A percentile compares a stretch with the other conserved stretches of the same genome.
Conservation (phyloP, 2,797 vertebrate genomes). For the Semotilus atromaculatus region DNA sequence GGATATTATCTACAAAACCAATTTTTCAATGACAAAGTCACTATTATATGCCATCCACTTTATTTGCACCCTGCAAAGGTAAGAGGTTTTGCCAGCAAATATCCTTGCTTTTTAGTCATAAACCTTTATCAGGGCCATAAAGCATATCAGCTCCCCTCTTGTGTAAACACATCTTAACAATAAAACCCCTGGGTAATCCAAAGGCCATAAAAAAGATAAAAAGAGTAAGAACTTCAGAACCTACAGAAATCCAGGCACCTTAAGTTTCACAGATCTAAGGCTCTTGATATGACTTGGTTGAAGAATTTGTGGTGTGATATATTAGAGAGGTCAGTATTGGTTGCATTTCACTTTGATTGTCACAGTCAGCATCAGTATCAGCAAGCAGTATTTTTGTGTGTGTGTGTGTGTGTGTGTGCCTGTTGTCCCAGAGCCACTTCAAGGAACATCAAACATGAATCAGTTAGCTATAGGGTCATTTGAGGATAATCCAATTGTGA, state of each 20-base stretch:
- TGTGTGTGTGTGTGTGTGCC: not conserved
- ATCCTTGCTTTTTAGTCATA: constrained; percentile 51
- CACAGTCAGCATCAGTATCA: constrained; percentile 1
- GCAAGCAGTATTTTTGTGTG: constrained; percentile 7
- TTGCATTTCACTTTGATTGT: constrained; percentile 29
- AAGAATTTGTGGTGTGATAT: constrained; percentile 33
- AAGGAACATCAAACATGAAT: constrained; percentile 46
- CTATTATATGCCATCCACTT: constrained; percentile 28
- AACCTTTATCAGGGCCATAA: constrained; percentile 61
- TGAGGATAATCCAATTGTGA: constrained; percentile 37
- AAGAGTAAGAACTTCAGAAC: constrained; percentile 34
- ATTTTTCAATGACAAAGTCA: constrained; percentile 7
- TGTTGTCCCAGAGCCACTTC: constrained; percentile 38
- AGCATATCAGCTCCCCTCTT: constrained; percentile 47
- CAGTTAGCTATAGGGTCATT: constrained; percentile 22
- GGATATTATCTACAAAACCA: not conserved
- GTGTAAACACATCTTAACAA: constrained; percentile 58
- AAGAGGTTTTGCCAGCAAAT: not conserved
- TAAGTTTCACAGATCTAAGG: constrained; percentile 40
- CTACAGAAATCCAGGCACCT: constrained; percentile 31
- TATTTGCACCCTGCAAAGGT: constrained; percentile 34
- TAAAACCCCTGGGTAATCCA: constrained; percentile 45
- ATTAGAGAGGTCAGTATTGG: constrained; percentile 30
- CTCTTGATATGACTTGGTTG: constrained; percentile 20
- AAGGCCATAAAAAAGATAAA: constrained; percentile 49